A percentile compares a stretch with the other conserved stretches of the same genome.
Evolutionary conservation across 2,888 invertebrate species (phyloP).

Genomic region (Leptinotarsa rubiginosa): DNA sequence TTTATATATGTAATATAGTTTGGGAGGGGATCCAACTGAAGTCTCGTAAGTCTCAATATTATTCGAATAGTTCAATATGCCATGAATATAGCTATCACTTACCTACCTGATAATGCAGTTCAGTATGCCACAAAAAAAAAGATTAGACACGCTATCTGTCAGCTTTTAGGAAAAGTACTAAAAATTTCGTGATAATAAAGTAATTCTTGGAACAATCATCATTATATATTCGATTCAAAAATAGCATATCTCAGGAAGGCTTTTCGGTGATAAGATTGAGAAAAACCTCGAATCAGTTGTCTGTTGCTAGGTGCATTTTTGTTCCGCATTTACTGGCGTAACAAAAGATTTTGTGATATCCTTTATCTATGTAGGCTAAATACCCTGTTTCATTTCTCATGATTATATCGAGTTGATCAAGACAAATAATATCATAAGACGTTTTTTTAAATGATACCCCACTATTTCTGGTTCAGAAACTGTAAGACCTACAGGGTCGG

Average conservation of each 20-base stretch:
- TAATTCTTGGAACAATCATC: background rate
- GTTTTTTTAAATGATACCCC: no score
- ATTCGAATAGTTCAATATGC: no score
- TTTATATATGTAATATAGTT: no score
- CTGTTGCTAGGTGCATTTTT: constrained; percentile 10
- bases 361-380: background rate
- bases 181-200: background rate
- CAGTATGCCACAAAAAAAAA: background rate
- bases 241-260: background rate
- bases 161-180: background rate
- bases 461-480: no score
- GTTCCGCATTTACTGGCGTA: background rate
- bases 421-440: background rate
- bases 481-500: no score
- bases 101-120: background rate
- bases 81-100: no score
- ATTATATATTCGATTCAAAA: background rate
- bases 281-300: background rate
- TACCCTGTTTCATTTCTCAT: background rate
- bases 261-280: background rate
- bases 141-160: background rate
- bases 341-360: background rate
- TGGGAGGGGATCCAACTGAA: no score
- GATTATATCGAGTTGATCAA: background rate
- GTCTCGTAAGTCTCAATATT: no score